phyloP scores from a whole-genome alignment of 2,113 vertebrate species.

The Ailurus styani region DNA sequence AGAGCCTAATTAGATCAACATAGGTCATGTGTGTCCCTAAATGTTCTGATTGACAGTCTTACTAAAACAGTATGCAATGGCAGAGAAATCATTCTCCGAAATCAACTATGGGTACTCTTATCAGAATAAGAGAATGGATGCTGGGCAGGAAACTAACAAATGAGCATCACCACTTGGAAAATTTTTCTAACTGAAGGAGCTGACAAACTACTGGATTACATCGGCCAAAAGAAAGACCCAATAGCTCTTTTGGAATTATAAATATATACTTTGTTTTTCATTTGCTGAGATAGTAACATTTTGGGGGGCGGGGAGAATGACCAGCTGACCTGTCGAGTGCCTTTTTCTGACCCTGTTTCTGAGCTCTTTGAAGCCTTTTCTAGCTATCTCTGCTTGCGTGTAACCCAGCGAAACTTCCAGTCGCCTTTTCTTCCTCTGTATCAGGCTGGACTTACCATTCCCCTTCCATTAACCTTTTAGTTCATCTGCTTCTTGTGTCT shows the following conservation, averaged over 20 bases:
- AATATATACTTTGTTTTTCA: not conserved
- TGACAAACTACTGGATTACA: not conserved
- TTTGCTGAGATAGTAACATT: not conserved
- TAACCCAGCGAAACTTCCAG: not conserved
- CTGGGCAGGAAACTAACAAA: not conserved
- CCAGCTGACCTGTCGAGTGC: not conserved
- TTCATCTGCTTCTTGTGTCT: conserved; percentile 68
- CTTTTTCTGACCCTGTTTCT: not conserved
- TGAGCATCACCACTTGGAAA: not conserved
- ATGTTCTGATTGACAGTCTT: not conserved
- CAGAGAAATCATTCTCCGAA: not conserved
- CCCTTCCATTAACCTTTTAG: conserved; percentile 66
- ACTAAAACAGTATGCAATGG: not conserved
- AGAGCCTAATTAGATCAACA: not conserved
- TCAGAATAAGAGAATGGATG: not conserved
- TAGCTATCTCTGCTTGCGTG: not conserved
- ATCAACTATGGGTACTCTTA: not conserved
- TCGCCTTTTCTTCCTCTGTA: not conserved
- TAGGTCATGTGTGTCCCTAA: not conserved
- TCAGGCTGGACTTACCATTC: not conserved
- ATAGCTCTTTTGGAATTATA: not conserved
- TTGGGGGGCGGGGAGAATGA: not conserved
- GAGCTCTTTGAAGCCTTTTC: not conserved
- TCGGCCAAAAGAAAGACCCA: not conserved
- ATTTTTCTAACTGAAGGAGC: not conserved